Percentiles rank a stretch among this genome's conserved stretches.
Evolutionary conservation across 2,113 vertebrate species (phyloP).

Genomic region (Protobothrops flavoviridis): DNA sequence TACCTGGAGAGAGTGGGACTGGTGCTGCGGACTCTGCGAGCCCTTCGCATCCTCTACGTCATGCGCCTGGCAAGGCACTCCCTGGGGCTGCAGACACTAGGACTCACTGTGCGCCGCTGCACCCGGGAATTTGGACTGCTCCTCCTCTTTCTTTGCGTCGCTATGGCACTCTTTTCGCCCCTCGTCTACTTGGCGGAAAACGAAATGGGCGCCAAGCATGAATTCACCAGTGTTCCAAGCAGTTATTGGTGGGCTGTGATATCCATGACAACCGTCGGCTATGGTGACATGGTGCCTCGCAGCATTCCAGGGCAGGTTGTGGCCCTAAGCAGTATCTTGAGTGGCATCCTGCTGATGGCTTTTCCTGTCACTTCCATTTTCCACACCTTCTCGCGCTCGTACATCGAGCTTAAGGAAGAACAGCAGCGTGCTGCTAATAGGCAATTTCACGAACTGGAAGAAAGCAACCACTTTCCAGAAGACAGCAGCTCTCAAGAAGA

Average conservation of each 20-base stretch:
- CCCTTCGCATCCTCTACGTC: constrained; percentile 92
- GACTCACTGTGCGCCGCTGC: constrained; percentile 89
- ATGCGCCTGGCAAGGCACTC: constrained; percentile 93
- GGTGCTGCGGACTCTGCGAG: constrained; percentile 87
- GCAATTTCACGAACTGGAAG: constrained; percentile 74
- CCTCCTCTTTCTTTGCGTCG: constrained; percentile 92
- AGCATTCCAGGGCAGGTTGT: constrained; percentile 96
- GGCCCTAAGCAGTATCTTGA: constrained; percentile 94
- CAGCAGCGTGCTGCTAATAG: constrained; percentile 76
- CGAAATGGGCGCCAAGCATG: constrained; percentile 91
- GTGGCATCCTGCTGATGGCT: constrained; percentile 95
- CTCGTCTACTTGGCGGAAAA: constrained; percentile 92
- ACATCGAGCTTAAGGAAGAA: constrained; percentile 91
- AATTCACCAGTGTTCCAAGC: constrained; percentile 92
- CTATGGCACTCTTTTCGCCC: constrained; percentile 92
- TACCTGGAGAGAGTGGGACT: constrained; percentile 92
- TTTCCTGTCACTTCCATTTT: constrained; percentile 97
- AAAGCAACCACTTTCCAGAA: constrained; percentile 69
- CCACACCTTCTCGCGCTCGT: constrained; percentile 95
- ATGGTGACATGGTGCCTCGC: constrained; percentile 95
- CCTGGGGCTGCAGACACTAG: constrained; percentile 89
- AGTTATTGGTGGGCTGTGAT: constrained; percentile 99
- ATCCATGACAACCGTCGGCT: constrained; percentile 98
- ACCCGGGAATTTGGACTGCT: constrained; percentile 90
- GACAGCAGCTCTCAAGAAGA: constrained; percentile 68